Base-by-base conservation (phyloP, 2,113 vertebrate species). In the Chionodraco myersi region DNA sequence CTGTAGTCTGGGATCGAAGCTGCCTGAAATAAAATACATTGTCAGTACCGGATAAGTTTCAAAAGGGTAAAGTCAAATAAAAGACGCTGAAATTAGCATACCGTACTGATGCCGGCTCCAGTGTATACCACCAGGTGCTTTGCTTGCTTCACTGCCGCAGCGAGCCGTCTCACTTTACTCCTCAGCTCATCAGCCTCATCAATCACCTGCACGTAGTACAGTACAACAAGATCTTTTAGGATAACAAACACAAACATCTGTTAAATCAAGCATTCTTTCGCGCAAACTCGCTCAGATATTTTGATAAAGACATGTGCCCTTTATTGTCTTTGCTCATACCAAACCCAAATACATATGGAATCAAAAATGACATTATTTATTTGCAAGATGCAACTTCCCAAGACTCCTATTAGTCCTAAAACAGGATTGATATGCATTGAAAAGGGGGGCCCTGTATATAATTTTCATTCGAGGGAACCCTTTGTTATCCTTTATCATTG, bases 1-100 rank as follows among this genome's bases (percentile, higher is more conserved):
- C 98, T 95, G 93, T 99, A 99, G 89, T 99, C 98, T 3, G 98
- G 98, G 88, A 99, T 99, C 0, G 97, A 98, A 21, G 98, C 98
- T 2, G 98, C 97, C 98, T 99, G 89, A 67, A 75, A 85, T 11
- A 8, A 69, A 69, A 82, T 15, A 18, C 15, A 14, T n/a, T 0
- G 59, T 86, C 21, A 88, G 58, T 34, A 1, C 18, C 13, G 14
- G 6, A 21, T 57, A 52, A 2, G 47, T 16, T 47, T 58, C 1
- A 59, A 58, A 70, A 23, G 2, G 2, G 34, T 26, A 54, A 6
- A 10, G 18, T 4, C 65, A 56, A 64, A 4, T 1, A 11, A 30
- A 67, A 14, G 36, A 41, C 1, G 0, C 2, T 14, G 30, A 16
- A 14, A 9, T 30, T 13, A 11, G 41, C 59, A 0, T 95, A 99